Evolutionary conservation across 2,888 invertebrate genomes (phyloP).

Genomic region (Machimus rusticus): DNA sequence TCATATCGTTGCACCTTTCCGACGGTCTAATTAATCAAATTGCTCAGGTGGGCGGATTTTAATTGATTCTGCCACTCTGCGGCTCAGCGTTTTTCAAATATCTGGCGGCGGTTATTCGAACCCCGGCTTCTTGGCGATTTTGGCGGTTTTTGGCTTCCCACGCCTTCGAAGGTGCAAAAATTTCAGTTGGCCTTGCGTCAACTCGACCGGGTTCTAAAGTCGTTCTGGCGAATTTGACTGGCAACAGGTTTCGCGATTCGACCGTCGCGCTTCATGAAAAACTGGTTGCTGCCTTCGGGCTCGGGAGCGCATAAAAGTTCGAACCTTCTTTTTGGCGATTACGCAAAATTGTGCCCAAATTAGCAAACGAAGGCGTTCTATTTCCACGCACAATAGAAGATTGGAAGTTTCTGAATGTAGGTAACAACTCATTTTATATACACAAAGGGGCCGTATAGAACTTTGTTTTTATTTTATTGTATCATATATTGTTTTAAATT

Average conservation of each 20-base stretch:
- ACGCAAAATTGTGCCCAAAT: not conserved
- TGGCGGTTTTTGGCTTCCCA: not conserved
- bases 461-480: too few species aligned
- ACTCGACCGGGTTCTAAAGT: not conserved
- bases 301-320: not conserved
- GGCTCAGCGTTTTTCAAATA: not conserved
- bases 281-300: not conserved
- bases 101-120: not conserved
- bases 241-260: not conserved
- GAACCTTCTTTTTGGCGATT: not conserved
- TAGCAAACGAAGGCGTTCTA: not conserved
- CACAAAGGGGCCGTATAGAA: too few species aligned
- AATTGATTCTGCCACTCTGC: not conserved
- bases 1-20: not conserved
- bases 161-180: not conserved
- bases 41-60: not conserved
- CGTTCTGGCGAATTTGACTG: not conserved
- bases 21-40: not conserved
- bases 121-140: not conserved
- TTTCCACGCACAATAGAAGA: not conserved
- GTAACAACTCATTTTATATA: not conserved
- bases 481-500: too few species aligned
- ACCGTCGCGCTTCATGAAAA: not conserved
- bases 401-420: not conserved
- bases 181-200: not conserved